These are phyloP conservation scores for Prunella fulvescens DNA, from an alignment of 2,113 vertebrate genomes.

Conservation along the genomic window DNA sequence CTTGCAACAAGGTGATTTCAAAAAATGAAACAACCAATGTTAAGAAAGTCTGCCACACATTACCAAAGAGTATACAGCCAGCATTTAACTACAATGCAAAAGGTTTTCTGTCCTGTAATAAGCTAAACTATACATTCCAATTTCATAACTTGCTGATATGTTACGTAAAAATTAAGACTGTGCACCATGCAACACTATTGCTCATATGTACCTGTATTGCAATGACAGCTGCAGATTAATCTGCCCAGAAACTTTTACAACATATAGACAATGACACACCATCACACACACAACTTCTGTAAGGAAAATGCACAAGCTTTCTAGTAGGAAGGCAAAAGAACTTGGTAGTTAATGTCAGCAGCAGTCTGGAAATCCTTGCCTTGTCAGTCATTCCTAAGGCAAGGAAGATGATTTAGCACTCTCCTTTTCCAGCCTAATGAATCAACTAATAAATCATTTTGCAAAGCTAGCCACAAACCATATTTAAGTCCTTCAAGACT, in stretches of 20 bases:
- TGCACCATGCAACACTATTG: not conserved
- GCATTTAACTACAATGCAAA: not conserved
- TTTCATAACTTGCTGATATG: not conserved
- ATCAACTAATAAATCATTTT: constrained; percentile 1
- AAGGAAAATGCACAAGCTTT: not conserved
- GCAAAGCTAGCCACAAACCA: not conserved
- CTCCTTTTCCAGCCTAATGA: not conserved
- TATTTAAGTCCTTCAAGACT: not conserved
- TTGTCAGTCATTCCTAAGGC: not conserved
- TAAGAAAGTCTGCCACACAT: not conserved
- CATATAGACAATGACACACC: not conserved
- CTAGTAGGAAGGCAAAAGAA: not conserved
- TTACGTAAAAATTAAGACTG: not conserved
- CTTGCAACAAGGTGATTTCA: not conserved
- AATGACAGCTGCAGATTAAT: not conserved
- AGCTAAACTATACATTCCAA: not conserved
- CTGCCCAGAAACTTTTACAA: not conserved
- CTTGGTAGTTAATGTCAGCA: not conserved
- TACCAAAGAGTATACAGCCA: not conserved
- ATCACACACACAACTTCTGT: not conserved
- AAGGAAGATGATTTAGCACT: not conserved
- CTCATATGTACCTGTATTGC: not conserved
- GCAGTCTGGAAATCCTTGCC: not conserved
- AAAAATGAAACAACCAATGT: not conserved
- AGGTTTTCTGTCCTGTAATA: not conserved